Conservation (phyloP, 2,113 vertebrate genomes). For the Centrocercus urophasianus region DNA sequence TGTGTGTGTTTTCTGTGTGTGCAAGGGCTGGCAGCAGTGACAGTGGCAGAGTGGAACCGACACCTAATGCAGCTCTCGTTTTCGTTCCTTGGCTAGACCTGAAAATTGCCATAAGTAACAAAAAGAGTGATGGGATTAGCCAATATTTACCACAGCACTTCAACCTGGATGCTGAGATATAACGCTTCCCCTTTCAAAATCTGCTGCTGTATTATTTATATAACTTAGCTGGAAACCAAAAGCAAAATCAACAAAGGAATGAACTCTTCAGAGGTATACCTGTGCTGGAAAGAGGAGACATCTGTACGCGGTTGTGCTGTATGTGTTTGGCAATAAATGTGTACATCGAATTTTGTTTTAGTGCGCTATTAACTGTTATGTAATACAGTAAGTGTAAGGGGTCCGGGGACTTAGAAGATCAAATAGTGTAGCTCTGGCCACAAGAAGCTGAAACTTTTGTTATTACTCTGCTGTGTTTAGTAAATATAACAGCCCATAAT, state of each 20-base stretch:
- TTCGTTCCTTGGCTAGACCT: conserved; percentile 37
- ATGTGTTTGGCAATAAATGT: conserved; percentile 22
- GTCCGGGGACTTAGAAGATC: conserved; percentile 52
- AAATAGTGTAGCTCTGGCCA: conserved; percentile 22
- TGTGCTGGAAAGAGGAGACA: conserved; percentile 37
- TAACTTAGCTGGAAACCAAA: conserved; percentile 38
- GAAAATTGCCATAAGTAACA: conserved; percentile 33
- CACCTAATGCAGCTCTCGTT: conserved; percentile 14
- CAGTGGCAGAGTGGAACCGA: conserved; percentile 9
- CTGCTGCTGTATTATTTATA: conserved; percentile 11
- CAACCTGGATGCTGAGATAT: conserved; percentile 13
- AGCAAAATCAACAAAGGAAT: conserved; percentile 9
- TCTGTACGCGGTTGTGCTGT: not conserved
- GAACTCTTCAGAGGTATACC: conserved; percentile 15
- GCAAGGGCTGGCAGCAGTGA: not conserved
- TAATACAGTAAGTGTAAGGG: conserved; percentile 38
- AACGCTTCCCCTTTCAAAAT: conserved; percentile 21
- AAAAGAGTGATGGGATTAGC: conserved; percentile 28
- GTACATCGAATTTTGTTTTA: conserved; percentile 66
- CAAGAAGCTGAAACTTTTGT: conserved; percentile 51
- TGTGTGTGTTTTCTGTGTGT: conserved; percentile 6
- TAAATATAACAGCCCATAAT: conserved; percentile 73
- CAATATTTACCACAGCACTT: conserved; percentile 43
- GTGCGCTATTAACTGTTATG: conserved; percentile 34
- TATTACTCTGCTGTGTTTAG: conserved; percentile 67